Evolutionary conservation across 2,113 vertebrate species (phyloP), one percentile per base, ranked within the genome.

Genomic region (Sakesphorus luctuosus): DNA sequence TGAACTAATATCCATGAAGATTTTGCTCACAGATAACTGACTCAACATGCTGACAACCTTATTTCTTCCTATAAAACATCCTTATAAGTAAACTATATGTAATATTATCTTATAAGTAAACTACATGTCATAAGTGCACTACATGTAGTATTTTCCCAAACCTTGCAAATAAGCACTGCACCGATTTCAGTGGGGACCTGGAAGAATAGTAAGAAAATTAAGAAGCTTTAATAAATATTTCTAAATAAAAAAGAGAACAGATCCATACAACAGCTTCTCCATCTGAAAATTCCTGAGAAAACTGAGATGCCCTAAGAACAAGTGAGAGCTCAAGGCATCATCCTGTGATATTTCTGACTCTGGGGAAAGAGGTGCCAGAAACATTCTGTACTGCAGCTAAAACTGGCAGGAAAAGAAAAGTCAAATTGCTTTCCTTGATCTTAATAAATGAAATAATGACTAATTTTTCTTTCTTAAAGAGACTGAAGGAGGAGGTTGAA

Each of bases 181-280:
- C 4, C 26, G 11, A 20, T 83, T 85, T 56, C 46, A 53, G 31
- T 4, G 69, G 50, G 52, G 26, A 76, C 3, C 4, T 18, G 8
- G 13, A 5, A 46, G 18, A 90, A 80, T 0, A 68, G 6, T 13
- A 69, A 68, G 78, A 63, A 66, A 47, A 24, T 2, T 0, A 35
- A 1, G 7, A 29, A 29, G 9, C 16, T 23, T 38, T 25, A 75
- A 40, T 35, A 71, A 55, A 20, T 62, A 63, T 38, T 59, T 81
- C 16, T 84, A 91, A 68, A 65, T 28, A 62, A 75, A 78, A 81
- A 36, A 29, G 19, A 33, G 13, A 85, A 84, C 13, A 13, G 19
- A 67, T 47, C 24, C 24, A 55, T 6, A 4, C 10, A 80, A 63
- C 13, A 56, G 10, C 11, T 63, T 79, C 43, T 81, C 62, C 36